Evolutionary conservation across 2,113 vertebrate genomes (phyloP).

Genomic region (Telmatochromis sp.): DNA sequence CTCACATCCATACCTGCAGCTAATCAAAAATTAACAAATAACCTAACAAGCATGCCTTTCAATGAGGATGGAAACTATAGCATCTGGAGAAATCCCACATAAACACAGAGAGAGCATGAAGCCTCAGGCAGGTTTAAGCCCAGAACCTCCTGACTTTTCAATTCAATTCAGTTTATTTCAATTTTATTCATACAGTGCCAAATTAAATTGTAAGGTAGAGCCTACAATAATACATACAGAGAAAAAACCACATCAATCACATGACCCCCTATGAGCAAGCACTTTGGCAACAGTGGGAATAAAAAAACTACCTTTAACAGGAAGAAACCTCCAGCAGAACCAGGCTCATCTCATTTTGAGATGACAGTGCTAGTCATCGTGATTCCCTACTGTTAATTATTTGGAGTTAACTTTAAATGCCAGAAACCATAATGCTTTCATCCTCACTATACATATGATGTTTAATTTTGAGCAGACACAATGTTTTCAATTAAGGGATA

Average conservation of each 20-base stretch:
- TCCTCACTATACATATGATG: not conserved
- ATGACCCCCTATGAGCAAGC: not conserved
- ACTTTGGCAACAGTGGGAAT: not conserved
- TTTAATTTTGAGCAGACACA: not conserved
- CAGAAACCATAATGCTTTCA: not conserved
- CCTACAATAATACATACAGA: not conserved
- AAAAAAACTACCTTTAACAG: not conserved
- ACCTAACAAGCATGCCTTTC: not conserved
- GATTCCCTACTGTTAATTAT: not conserved
- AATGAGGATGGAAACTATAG: not conserved
- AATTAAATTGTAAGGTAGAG: not conserved
- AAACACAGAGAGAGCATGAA: not conserved
- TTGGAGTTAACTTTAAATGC: not conserved
- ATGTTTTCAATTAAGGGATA: not conserved
- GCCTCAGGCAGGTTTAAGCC: not conserved
- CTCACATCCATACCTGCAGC: not conserved
- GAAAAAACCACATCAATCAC: not conserved
- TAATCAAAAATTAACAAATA: not conserved
- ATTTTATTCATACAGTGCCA: not conserved
- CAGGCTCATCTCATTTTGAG: not conserved
- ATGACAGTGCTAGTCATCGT: not conserved
- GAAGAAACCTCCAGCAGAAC: not conserved
- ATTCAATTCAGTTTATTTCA: not conserved
- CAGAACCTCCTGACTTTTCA: not conserved
- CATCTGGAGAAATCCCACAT: not conserved